phyloP scores from a whole-genome alignment of 2,888 invertebrate genomes.

The Tipula vernalis region DNA sequence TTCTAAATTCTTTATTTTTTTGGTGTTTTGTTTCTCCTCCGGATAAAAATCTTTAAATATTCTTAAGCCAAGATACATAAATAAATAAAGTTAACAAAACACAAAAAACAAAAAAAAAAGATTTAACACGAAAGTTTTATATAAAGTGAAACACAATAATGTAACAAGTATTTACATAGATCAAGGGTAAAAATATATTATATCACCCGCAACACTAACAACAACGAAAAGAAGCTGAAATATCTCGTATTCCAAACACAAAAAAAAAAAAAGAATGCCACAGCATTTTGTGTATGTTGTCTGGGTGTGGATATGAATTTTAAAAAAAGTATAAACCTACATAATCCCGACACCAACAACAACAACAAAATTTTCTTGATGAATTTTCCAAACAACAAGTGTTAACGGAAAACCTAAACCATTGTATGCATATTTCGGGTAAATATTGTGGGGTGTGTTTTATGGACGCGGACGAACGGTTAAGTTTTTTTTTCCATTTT shows the following conservation, averaged over 20 bases:
- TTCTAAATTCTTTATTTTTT: neutral
- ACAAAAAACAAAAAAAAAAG: neutral
- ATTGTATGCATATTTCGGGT: neutral
- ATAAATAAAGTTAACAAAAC: neutral
- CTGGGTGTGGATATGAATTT: conserved; percentile 4
- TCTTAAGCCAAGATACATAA: neutral
- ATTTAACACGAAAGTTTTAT: neutral
- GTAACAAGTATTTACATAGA: neutral
- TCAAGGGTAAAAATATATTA: neutral
- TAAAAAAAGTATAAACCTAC: neutral
- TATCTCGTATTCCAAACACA: neutral
- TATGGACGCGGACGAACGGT: neutral
- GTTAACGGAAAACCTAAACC: neutral
- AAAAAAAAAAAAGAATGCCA: neutral
- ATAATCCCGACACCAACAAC: neutral
- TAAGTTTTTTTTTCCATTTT: neutral
- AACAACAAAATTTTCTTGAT: neutral
- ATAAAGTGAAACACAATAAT: conserved; percentile 4
- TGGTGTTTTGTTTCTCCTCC: neutral
- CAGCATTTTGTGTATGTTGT: neutral
- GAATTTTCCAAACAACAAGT: neutral
- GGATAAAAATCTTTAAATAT: neutral
- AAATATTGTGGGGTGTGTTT: neutral
- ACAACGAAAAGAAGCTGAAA: neutral
- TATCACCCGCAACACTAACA: neutral